Base-by-base conservation (phyloP, 2,797 vertebrate species). In the Aulostomus chinensis region DNA sequence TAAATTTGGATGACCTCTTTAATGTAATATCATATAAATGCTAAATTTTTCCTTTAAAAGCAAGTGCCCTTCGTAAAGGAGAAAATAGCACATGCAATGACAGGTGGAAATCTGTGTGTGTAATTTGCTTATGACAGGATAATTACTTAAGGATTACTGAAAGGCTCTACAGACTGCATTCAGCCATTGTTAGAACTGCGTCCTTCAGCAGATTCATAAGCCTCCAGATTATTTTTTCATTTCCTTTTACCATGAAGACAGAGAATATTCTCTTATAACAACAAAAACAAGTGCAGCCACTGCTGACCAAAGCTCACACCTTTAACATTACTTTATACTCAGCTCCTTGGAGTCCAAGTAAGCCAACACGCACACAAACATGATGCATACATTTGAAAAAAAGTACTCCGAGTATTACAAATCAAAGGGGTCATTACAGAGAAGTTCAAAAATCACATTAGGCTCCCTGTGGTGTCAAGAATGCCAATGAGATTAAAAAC, bases 401-500 rank as follows among this genome's bases (percentile, higher is more conserved):
- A 64, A 55, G 10, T 10, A 15, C 4, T 24, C 12, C 15, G 3
- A 13, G 3, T n/a, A 33, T 2, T 33, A 33, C 2, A 33, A 3
- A 90, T 91, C 85, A 90, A 90, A 92, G 85, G 62, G 53, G 64
- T 78, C 78, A 76, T 84, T 78, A 85, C 72, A 79, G 78, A 86
- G 72, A 81, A 83, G 76, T 85, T 88, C 87, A 93, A 86, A 86
- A 93, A 92, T 84, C 80, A 80, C 78, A 87, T 85, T 80, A 81
- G 78, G 73, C 85, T 90, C 78, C 90, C 91, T 87, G 78, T 79
- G 87, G 91, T 71, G 88, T 86, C 78, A 90, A 91, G 84, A 94
- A 94, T 92, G 91, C 86, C 76, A 87, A 80, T 82, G 80, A 91
- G 91, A 96, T 94, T 93, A 86, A 89, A 93, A 92, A 85, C 94